These are phyloP conservation scores for Cryptocephalus primarius DNA, from an alignment of 2,888 invertebrate genomes.

Conservation along the genomic window DNA sequence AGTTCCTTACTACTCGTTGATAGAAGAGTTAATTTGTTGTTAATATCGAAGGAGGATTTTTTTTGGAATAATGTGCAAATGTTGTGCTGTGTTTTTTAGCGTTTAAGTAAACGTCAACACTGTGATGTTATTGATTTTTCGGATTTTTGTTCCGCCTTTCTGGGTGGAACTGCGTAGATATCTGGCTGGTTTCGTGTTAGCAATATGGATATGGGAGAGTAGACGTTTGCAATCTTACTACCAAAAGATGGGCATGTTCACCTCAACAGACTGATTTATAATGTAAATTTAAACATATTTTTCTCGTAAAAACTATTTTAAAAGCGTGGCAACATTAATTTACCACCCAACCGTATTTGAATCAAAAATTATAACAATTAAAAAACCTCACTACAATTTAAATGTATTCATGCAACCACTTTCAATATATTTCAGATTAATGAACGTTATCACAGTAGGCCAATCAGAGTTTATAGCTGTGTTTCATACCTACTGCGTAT, in stretches of 20 bases:
- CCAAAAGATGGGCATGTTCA: not conserved
- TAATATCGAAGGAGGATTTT: not conserved
- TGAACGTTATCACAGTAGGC: no score
- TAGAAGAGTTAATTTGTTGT: not conserved
- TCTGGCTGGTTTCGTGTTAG: constrained; percentile 1
- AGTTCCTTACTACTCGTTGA: not conserved
- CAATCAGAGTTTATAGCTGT: no score
- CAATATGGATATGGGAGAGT: not conserved
- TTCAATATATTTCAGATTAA: no score
- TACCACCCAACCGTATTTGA: no score
- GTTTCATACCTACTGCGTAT: no score
- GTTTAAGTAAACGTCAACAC: constrained; percentile 10
- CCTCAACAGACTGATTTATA: no score
- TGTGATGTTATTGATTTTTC: not conserved
- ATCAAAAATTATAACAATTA: no score
- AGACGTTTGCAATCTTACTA: not conserved
- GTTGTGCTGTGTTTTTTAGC: constrained; percentile 27
- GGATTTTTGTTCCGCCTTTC: not conserved
- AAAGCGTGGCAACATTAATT: no score
- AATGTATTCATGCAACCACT: no score
- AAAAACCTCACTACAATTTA: no score
- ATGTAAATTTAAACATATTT: no score
- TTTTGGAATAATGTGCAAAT: constrained; percentile 22
- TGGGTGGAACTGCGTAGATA: not conserved
- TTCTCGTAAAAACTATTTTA: no score